Evolutionary conservation across 2,888 invertebrate species (phyloP).

Genomic region (Trachelus troglodyta): DNA sequence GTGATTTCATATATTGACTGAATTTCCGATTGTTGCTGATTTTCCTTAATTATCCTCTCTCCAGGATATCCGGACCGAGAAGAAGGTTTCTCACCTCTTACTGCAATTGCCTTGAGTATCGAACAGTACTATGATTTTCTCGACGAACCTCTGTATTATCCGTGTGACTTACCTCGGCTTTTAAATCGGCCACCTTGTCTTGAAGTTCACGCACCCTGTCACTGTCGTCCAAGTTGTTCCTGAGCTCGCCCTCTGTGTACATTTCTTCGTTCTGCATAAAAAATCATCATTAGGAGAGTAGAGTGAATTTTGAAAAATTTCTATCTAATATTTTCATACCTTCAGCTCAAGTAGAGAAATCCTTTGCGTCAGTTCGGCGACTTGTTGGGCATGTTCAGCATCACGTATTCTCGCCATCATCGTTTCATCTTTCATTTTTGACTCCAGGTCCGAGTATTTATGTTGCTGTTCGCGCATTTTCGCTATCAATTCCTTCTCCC

Average conservation of each 20-base stretch:
- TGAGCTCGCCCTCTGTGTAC: conserved; percentile 90
- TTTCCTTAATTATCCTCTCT: neutral
- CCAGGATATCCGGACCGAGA: neutral
- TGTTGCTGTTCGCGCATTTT: conserved; percentile 88
- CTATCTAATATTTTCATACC: conserved; percentile 67
- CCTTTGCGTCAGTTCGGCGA: conserved; percentile 93
- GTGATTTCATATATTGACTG: neutral
- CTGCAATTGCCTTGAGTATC: conserved; percentile 36
- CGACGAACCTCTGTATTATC: neutral
- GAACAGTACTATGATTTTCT: conserved; percentile 10
- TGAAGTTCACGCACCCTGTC: conserved; percentile 90
- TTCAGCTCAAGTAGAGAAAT: conserved; percentile 93
- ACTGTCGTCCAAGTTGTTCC: conserved; percentile 86
- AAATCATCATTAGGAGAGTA: neutral
- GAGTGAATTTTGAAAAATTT: neutral
- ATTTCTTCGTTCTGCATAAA: conserved; percentile 89
- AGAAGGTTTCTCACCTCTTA: conserved; percentile 41
- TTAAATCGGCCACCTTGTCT: conserved; percentile 91
- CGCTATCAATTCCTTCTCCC: conserved; percentile 80
- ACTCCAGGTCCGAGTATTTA: conserved; percentile 73
- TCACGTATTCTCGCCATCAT: conserved; percentile 95
- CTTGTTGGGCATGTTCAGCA: conserved; percentile 92
- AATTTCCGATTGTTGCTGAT: neutral
- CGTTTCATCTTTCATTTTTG: conserved; percentile 86
- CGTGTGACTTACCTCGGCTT: conserved; percentile 83